Evolutionary conservation across 2,113 vertebrate species (phyloP).

Genomic region (Cynocephalus volans): DNA sequence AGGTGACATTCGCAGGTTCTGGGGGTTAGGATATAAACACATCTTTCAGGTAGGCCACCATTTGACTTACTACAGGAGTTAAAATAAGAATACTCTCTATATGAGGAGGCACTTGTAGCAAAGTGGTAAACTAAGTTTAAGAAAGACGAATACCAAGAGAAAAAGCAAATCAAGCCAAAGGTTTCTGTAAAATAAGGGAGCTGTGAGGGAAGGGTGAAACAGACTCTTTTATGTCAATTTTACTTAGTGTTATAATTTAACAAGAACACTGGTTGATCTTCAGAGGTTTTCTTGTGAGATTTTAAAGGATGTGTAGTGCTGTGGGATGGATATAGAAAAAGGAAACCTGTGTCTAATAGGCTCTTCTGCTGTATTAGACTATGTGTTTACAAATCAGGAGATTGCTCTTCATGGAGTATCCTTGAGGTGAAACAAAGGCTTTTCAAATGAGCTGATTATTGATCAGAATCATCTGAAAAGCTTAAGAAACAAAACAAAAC

Average conservation of each 20-base stretch:
- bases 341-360: background rate
- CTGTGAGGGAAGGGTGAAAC: background rate
- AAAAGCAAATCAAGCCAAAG: background rate
- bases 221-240: background rate
- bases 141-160: background rate
- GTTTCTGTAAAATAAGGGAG: background rate
- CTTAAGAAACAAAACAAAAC: background rate
- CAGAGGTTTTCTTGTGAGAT: background rate
- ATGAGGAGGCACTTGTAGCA: background rate
- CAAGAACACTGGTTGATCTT: background rate
- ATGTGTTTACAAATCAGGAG: background rate
- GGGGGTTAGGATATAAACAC: background rate
- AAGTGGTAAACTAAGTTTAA: background rate
- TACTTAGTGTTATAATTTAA: background rate
- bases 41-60: background rate
- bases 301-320: background rate
- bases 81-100: background rate
- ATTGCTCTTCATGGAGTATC: background rate
- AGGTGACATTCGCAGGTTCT: background rate
- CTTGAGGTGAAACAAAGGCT: background rate
- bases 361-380: background rate
- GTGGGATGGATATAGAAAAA: background rate
- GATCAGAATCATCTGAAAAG: background rate
- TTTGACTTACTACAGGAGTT: background rate
- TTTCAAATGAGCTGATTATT: background rate